phyloP scores from a whole-genome alignment of 2,888 invertebrate genomes.

The Malachius bipustulatus region DNA sequence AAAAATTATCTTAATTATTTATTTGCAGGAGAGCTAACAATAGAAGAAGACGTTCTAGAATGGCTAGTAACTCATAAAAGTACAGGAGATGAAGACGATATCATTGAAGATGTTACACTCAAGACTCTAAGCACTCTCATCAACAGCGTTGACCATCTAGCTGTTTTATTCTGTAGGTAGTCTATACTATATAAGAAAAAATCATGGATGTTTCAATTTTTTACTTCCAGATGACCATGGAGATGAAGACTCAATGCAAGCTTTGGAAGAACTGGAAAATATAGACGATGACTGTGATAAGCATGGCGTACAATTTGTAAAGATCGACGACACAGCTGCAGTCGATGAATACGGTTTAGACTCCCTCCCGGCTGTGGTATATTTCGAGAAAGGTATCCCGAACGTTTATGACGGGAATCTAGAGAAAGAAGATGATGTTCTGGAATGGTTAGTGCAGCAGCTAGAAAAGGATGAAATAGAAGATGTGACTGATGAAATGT shows the following conservation, averaged over 20 bases:
- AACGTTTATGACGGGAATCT: conserved; percentile 85
- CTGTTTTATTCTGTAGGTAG: conserved; percentile 81
- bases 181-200: too few species aligned
- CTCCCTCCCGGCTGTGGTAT: conserved; percentile 69
- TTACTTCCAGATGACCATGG: conserved; percentile 73
- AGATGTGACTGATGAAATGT: conserved; percentile 89
- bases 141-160: conserved; percentile 80
- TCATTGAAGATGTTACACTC: conserved; percentile 87
- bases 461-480: conserved; percentile 88
- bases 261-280: conserved; percentile 76
- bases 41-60: conserved; percentile 84
- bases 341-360: conserved; percentile 81
- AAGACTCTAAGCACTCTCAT: conserved; percentile 80
- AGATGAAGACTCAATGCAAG: conserved; percentile 77
- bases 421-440: conserved; percentile 77
- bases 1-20: not conserved
- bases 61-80: conserved; percentile 91
- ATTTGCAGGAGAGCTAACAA: conserved; percentile 70
- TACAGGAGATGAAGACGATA: conserved; percentile 85
- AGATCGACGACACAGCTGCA: conserved; percentile 78
- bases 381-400: conserved; percentile 87
- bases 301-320: conserved; percentile 86
- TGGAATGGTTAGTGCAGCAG: conserved; percentile 79
- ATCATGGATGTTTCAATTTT: too few species aligned
- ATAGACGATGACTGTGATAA: conserved; percentile 90